Conservation (phyloP, 1,140 invertebrate species). For the Aleiodes sp. region DNA sequence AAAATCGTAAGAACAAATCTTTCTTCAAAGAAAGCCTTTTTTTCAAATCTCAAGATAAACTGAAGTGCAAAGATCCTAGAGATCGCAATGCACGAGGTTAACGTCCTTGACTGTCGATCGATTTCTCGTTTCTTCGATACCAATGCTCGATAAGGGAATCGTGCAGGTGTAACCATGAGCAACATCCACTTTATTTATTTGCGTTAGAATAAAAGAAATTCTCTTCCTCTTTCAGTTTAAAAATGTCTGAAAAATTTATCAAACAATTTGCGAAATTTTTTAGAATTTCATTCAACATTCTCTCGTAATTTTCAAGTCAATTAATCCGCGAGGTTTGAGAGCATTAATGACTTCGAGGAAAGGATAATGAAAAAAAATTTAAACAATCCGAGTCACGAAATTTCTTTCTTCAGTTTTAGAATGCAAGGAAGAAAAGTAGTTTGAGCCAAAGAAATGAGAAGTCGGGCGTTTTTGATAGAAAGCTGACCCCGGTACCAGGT, state of each 20-base stretch:
- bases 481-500: slow-evolving; percentile 3
- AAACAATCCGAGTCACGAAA: too few relatives aligned
- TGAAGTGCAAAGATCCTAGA: not conserved
- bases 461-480: not conserved
- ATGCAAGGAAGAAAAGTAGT: slow-evolving; percentile 18
- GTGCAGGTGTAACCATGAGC: slow-evolving; percentile 21
- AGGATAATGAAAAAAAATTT: too few relatives aligned
- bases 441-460: slow-evolving; percentile 32
- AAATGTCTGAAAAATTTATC: too few relatives aligned
- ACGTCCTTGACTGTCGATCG: slow-evolving; percentile 26
- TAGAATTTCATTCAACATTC: too few relatives aligned
- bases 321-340: too few relatives aligned
- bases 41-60: not conserved
- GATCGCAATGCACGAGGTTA: not conserved
- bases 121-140: slow-evolving; percentile 25
- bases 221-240: not conserved
- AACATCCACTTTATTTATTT: not conserved
- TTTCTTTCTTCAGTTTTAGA: too few relatives aligned
- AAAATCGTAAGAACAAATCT: not conserved
- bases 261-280: too few relatives aligned
- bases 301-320: too few relatives aligned
- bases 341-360: too few relatives aligned
- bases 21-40: too few relatives aligned
- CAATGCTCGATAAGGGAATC: slow-evolving; percentile 17
- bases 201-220: not conserved